Evolutionary conservation across 1,140 invertebrate genomes (phyloP), one percentile per base, ranked within the genome.

Genomic region (Drosophila saltans): DNA sequence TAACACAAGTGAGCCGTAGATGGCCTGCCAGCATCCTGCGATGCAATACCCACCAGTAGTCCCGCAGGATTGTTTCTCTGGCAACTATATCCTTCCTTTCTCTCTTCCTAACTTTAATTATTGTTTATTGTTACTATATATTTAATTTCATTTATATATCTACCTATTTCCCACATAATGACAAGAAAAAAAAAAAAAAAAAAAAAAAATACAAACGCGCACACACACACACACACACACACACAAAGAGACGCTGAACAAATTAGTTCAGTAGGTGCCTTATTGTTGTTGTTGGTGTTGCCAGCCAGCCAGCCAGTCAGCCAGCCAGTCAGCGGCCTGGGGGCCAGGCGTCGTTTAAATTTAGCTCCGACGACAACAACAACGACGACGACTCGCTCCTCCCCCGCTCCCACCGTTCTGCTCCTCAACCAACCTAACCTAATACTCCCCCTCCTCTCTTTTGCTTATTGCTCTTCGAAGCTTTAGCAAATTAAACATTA

Each of bases 201-300:
- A n/a, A n/a, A n/a, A n/a, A n/a, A n/a, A n/a, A n/a, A n/a, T n/a
- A n/a, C n/a, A n/a, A n/a, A n/a, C n/a, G n/a, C n/a, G n/a, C n/a
- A n/a, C n/a, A n/a, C n/a, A n/a, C 69, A 62, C 65, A 69, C 28
- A 62, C 28, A 39, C 30, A 39, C 55, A 62, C 56, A 68, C 69
- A 73, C 61, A 76, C 56, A 43, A 16, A 24, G 39, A 79, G 60
- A 72, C 66, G 68, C 16, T 45, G 67, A 56, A 70, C 70, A 88
- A 88, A 88, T 88, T 88, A 80, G 83, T 88, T 88, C 83, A 88
- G 76, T 88, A 83, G 83, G 84, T 88, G 76, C 72, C 26, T 63
- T 59, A 45, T 36, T 41, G 33, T 69, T 39, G 62, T 66, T 74
- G 48, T 81, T 66, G 58, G 16, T 72, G 72, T 41, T 72, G 72